These are phyloP conservation scores for Masnerella sp. DNA, from an alignment of 2,888 invertebrate genomes.

Conservation along the genomic window DNA sequence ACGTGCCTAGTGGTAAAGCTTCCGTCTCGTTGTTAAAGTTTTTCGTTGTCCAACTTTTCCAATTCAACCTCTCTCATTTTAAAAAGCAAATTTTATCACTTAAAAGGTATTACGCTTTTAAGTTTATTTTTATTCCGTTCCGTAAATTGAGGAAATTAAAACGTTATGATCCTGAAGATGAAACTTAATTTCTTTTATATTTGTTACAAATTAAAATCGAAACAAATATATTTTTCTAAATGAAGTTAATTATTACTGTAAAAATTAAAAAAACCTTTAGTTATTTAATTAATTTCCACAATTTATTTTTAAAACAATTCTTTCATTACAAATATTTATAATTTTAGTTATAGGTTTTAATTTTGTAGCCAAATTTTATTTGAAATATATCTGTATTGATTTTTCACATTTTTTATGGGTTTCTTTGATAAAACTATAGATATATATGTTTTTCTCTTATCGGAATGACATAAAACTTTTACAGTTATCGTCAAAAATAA, in stretches of 20 bases:
- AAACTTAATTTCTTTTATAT: not conserved
- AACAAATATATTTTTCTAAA: too few relatives aligned
- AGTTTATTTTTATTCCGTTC: constrained; percentile 8
- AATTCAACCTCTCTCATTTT: constrained; percentile 16
- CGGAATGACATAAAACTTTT: constrained; percentile 15
- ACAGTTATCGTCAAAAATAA: constrained; percentile 24
- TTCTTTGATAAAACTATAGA: not conserved
- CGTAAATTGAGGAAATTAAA: not conserved
- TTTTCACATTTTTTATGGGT: not conserved
- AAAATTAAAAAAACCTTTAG: too few relatives aligned
- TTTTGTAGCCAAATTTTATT: too few relatives aligned
- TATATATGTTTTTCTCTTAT: not conserved
- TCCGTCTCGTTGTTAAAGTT: constrained; percentile 18
- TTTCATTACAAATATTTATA: too few relatives aligned
- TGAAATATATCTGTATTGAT: not conserved
- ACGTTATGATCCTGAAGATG: not conserved
- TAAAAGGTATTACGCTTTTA: constrained; percentile 8
- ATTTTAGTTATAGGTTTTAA: too few relatives aligned
- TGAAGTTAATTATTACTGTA: too few relatives aligned
- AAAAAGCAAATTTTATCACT: constrained; percentile 13
- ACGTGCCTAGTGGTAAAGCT: constrained; percentile 24
- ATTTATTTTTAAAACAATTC: too few relatives aligned
- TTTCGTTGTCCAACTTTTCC: constrained; percentile 18
- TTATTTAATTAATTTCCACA: too few relatives aligned
- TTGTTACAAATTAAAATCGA: not conserved